Evolutionary conservation across 1,140 invertebrate species (phyloP), one percentile per base, ranked within the genome.

Genomic region (Gonatopus flavifemur): DNA sequence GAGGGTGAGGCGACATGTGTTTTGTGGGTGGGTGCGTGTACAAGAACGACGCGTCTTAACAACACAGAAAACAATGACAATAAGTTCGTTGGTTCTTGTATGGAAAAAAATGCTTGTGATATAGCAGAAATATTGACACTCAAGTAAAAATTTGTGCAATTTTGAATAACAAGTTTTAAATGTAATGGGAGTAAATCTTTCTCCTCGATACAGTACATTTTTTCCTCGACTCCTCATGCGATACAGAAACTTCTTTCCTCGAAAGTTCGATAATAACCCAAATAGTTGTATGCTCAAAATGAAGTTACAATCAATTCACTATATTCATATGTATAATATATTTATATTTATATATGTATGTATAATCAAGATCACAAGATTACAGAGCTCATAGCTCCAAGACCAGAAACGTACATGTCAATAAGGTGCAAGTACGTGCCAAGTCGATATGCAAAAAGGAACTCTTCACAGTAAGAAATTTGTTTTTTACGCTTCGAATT

Each of bases 371-470:
- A 66, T 59, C 58, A 62, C 59, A 60, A 66, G 47, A 59, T 55
- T 32, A 58, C 52, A 54, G 50, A 61, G 59, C 50, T 18, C 19
- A 28, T 10, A 28, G 44, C 51, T 57, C 55, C 36, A 32, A 33
- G 51, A 55, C 35, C 20, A 54, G 46, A 43, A 31, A 38, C 22
- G 55, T 47, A 47, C 42, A 52, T 49, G 50, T 43, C 38, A 37
- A 53, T 13, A 8, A 19, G 22, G 41, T 47, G 52, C 33, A 37
- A 32, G 20, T 46, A 37, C 45, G 25, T 46, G 18, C 32, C 40
- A 33, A 48, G 43, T 52, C 53, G 65, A 66, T 65, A 67, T 62
- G 65, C 62, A 62, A 62, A 67, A 69, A 62, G 54, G 59, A 64
- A 66, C 58, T 60, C 48, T 63, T 57, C 33, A 61, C 40, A 60